A percentile compares a stretch with the other conserved stretches of the same genome.
phyloP scores from a whole-genome alignment of 2,113 vertebrate genomes.

The Pterocles orientalis region DNA sequence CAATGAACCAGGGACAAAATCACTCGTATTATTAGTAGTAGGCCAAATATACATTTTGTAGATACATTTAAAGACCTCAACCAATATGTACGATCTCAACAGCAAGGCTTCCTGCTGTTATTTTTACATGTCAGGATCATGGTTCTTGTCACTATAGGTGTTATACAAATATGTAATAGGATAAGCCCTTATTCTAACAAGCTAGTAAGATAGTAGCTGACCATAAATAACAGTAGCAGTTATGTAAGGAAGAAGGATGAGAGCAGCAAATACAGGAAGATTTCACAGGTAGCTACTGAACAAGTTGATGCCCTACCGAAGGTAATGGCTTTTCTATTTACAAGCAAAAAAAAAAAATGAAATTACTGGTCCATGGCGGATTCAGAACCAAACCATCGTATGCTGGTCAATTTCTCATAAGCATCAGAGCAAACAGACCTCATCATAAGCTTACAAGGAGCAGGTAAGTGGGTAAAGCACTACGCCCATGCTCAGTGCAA shows the following conservation, averaged over 20 bases:
- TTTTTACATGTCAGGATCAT: not conserved
- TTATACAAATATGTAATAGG: not conserved
- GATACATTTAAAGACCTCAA: not conserved
- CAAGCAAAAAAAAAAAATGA: not conserved
- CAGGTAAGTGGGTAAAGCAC: not conserved
- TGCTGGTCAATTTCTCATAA: not conserved
- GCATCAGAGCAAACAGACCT: not conserved
- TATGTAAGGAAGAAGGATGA: slow-evolving; percentile 17
- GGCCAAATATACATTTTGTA: not conserved
- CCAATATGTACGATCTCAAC: not conserved
- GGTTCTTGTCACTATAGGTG: not conserved
- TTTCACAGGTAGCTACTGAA: not conserved
- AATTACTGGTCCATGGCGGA: not conserved
- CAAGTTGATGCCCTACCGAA: not conserved
- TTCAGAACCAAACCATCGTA: not conserved
- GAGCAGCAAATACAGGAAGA: not conserved
- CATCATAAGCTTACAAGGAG: not conserved
- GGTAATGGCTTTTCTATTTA: not conserved
- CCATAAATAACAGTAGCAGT: slow-evolving; percentile 17
- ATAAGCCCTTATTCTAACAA: not conserved
- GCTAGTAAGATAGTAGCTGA: not conserved
- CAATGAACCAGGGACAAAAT: not conserved
- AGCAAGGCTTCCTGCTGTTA: not conserved
- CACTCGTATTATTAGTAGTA: not conserved
- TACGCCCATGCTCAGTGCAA: not conserved